Conservation (phyloP, 2,888 invertebrate genomes). For the Andrena camellia region DNA sequence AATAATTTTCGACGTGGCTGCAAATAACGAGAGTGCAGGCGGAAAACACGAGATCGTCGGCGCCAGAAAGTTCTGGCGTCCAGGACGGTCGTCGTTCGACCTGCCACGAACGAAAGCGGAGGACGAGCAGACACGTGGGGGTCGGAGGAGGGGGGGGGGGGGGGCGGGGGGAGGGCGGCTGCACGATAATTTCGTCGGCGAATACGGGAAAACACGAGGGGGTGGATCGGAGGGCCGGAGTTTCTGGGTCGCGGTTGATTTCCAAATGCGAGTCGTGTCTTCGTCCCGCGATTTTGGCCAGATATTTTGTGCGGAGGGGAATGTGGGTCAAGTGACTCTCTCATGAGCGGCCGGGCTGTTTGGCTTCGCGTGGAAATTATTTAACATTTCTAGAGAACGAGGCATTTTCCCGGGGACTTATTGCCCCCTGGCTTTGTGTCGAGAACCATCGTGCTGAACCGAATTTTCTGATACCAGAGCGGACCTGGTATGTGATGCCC, state of each 20-base stretch:
- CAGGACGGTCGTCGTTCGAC: constrained; percentile 29
- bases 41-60: constrained; percentile 64
- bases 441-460: neutral
- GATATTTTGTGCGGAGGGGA: constrained; percentile 18
- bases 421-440: neutral
- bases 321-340: constrained; percentile 33
- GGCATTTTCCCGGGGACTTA: constrained; percentile 12
- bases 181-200: neutral
- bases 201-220: neutral
- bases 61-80: constrained; percentile 61
- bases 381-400: constrained; percentile 32
- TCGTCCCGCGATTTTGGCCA: constrained; percentile 34
- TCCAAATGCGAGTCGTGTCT: constrained; percentile 37
- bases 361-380: constrained; percentile 39
- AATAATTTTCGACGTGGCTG: constrained; percentile 37
- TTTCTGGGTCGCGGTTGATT: constrained; percentile 48
- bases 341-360: constrained; percentile 18
- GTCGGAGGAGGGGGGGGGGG: neutral
- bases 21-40: constrained; percentile 19
- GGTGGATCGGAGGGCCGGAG: neutral
- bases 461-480: neutral
- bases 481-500: too few relatives aligned
- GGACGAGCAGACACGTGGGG: neutral
- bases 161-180: neutral
- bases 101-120: constrained; percentile 21